phyloP scores from a whole-genome alignment of 2,888 invertebrate genomes.

The Diploptera punctata region DNA sequence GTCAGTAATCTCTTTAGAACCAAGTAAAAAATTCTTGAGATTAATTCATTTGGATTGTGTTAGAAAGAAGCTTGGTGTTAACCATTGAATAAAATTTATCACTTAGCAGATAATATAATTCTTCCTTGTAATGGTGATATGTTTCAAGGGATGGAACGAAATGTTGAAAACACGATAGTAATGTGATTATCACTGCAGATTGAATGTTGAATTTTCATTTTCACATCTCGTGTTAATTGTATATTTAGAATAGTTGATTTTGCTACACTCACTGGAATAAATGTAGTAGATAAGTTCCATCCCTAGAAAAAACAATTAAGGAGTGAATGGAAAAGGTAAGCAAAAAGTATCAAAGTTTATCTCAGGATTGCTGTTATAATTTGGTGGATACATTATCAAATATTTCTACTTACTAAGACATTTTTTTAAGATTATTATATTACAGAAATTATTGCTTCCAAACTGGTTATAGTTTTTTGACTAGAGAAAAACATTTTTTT shows the following conservation, averaged over 20 bases:
- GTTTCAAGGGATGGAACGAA: conserved; percentile 7
- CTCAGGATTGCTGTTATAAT: too few species aligned
- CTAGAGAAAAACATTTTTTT: too few species aligned
- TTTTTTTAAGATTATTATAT: too few species aligned
- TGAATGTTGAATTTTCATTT: conserved; percentile 14
- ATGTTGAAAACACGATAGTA: background rate
- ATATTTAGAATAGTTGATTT: background rate
- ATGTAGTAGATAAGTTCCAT: conserved; percentile 15
- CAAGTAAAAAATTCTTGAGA: too few species aligned
- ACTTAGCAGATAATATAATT: background rate
- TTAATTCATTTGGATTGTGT: too few species aligned
- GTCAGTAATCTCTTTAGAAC: too few species aligned
- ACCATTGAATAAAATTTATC: conserved; percentile 11
- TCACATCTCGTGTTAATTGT: background rate
- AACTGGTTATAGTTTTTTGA: too few species aligned
- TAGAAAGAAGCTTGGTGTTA: background rate
- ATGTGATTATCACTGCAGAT: background rate
- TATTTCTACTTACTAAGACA: too few species aligned
- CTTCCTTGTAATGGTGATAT: conserved; percentile 11
- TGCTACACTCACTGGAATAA: background rate
- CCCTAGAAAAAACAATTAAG: conserved; percentile 10
- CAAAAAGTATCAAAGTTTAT: too few species aligned
- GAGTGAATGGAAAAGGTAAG: too few species aligned
- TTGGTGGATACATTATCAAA: too few species aligned
- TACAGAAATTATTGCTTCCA: too few species aligned